phyloP scores from a whole-genome alignment of 1,140 invertebrate species.

The Drosophila aff. region DNA sequence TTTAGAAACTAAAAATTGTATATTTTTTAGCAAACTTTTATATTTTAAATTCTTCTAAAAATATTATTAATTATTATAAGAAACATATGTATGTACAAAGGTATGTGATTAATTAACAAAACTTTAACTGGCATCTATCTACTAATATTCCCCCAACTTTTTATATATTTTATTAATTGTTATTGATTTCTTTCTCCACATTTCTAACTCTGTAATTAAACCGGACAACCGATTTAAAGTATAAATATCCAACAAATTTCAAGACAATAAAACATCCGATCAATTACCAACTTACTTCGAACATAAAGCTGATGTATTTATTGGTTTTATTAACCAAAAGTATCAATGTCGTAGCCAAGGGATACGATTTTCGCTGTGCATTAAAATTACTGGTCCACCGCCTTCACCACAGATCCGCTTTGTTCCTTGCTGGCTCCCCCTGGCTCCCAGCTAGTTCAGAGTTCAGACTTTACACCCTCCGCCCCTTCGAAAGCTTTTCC shows the following conservation, averaged over 20 bases:
- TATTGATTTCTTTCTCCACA: no score
- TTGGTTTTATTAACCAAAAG: constrained; percentile 6
- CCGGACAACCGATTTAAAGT: not conserved
- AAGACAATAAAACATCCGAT: not conserved
- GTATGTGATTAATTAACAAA: not conserved
- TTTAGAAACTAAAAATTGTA: no score
- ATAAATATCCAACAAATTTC: not conserved
- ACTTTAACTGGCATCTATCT: not conserved
- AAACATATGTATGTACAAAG: not conserved
- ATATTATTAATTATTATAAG: not conserved
- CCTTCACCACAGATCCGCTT: constrained; percentile 41
- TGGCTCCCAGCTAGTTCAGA: constrained; percentile 2
- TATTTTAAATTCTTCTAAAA: not conserved
- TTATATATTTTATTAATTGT: not conserved
- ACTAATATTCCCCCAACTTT: not conserved
- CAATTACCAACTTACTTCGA: not conserved
- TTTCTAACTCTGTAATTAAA: constrained; percentile 1
- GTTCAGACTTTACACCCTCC: not conserved
- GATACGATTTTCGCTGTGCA: constrained; percentile 26
- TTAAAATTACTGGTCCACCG: constrained; percentile 25
- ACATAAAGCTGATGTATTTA: not conserved
- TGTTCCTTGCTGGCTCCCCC: constrained; percentile 14
- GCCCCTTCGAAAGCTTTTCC: constrained; percentile 10
- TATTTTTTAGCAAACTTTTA: no score
- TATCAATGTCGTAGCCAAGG: not conserved